Evolutionary conservation across 2,797 vertebrate genomes (phyloP).

Genomic region (Sebastes cheni): DNA sequence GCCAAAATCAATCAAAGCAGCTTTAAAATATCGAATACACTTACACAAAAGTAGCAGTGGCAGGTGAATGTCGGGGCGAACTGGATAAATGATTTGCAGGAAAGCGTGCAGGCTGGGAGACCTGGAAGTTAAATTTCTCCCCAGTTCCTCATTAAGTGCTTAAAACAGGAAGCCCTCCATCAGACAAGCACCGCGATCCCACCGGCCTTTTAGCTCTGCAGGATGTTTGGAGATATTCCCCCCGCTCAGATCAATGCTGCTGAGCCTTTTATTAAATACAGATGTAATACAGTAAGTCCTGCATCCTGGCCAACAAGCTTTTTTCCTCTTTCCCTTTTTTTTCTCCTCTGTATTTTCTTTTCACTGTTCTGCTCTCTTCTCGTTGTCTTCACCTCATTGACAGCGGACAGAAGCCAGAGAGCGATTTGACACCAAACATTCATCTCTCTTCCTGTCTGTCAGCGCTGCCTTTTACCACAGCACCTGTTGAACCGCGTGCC

Average conservation of each 20-base stretch:
- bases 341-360: constrained; percentile 19
- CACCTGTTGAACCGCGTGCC: constrained; percentile 39
- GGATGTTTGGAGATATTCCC: constrained; percentile 86
- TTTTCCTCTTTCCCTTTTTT: constrained; percentile 37
- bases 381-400: constrained; percentile 75
- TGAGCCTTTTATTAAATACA: constrained; percentile 81
- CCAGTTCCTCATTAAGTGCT: constrained; percentile 71
- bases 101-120: constrained; percentile 35
- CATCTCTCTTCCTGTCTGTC: constrained; percentile 50
- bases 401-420: constrained; percentile 74
- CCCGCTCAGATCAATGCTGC: constrained; percentile 78
- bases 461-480: constrained; percentile 8
- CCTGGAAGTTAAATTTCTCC: constrained; percentile 45
- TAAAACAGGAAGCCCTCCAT: constrained; percentile 83
- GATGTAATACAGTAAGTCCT: constrained; percentile 79
- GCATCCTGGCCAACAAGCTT: constrained; percentile 70
- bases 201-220: constrained; percentile 62
- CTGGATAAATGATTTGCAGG: background rate
- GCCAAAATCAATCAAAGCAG: background rate
- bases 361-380: constrained; percentile 46
- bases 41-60: background rate
- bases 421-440: constrained; percentile 43
- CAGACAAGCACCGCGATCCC: constrained; percentile 43
- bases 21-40: background rate
- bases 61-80: constrained; percentile 1